phyloP scores from a whole-genome alignment of 1,140 invertebrate genomes.

The Drosophila tristis region DNA sequence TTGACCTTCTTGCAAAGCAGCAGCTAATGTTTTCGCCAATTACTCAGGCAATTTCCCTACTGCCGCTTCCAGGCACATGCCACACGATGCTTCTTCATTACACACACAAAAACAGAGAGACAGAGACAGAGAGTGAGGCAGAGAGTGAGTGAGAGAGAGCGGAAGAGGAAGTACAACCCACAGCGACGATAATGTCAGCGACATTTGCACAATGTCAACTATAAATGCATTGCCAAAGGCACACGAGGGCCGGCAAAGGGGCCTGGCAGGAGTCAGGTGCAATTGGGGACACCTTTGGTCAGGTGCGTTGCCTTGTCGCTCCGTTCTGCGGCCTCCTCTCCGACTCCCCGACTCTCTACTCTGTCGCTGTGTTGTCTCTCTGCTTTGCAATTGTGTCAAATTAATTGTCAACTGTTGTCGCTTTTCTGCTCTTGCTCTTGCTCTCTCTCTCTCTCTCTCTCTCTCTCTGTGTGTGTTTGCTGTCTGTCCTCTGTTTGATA shows the following conservation, averaged over 20 bases:
- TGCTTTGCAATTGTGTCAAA: constrained; percentile 77
- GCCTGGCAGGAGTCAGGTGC: constrained; percentile 21
- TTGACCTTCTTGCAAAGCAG: constrained; percentile 20
- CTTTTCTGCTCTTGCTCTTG: constrained; percentile 3
- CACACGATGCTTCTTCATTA: constrained; percentile 59
- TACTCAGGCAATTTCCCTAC: constrained; percentile 15
- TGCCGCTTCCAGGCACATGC: constrained; percentile 28
- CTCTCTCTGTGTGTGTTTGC: constrained; percentile 34
- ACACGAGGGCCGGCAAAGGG: background rate
- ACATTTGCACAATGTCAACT: constrained; percentile 73
- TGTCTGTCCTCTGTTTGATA: constrained; percentile 74
- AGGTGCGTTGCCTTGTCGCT: constrained; percentile 30
- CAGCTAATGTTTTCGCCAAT: constrained; percentile 47
- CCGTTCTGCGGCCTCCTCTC: constrained; percentile 9
- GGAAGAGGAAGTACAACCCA: background rate
- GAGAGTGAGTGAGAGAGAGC: too few species aligned
- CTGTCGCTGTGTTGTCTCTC: constrained; percentile 17
- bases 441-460: background rate
- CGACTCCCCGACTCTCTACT: constrained; percentile 3
- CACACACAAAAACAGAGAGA: constrained; percentile 47
- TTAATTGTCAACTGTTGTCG: constrained; percentile 76
- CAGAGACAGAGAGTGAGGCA: background rate
- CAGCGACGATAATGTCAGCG: constrained; percentile 61
- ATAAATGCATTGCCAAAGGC: constrained; percentile 39
- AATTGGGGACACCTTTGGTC: constrained; percentile 52